These are phyloP conservation scores for Sylvicola fuscatus DNA, from an alignment of 2,888 invertebrate genomes.

Conservation along the genomic window DNA sequence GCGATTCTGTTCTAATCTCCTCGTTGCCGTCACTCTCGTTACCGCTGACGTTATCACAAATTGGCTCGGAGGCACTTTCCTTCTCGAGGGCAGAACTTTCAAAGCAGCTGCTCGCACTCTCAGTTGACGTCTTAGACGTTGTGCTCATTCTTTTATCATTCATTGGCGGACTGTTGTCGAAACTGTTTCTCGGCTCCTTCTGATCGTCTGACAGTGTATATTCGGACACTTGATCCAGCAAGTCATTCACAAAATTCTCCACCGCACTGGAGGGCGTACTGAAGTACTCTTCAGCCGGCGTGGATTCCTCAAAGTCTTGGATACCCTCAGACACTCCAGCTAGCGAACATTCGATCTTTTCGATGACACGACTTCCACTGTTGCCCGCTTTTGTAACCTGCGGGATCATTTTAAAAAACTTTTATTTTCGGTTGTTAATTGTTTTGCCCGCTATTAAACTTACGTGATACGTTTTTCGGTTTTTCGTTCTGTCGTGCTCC, in stretches of 20 bases:
- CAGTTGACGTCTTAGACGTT: constrained; percentile 24
- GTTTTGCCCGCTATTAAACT: no score
- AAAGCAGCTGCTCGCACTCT: constrained; percentile 19
- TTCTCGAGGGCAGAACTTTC: neutral
- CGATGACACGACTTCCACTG: constrained; percentile 9
- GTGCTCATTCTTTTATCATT: constrained; percentile 19
- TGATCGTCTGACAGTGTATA: constrained; percentile 5
- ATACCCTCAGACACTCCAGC: constrained; percentile 11
- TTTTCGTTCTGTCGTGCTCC: constrained; percentile 23
- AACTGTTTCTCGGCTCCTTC: neutral
- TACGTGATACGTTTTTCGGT: constrained; percentile 22
- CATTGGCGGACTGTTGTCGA: constrained; percentile 1
- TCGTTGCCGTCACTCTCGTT: neutral
- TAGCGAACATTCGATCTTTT: constrained; percentile 10
- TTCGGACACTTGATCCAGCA: constrained; percentile 31
- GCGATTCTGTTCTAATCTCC: constrained; percentile 5
- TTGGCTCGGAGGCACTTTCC: neutral
- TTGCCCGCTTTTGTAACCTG: constrained; percentile 8
- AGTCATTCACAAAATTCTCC: constrained; percentile 34
- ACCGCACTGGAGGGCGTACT: constrained; percentile 27
- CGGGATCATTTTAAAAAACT: no score
- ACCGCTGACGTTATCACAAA: neutral
- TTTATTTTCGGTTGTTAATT: no score
- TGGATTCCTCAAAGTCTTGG: constrained; percentile 31
- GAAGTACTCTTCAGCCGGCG: constrained; percentile 46